phyloP scores from a whole-genome alignment of 2,797 vertebrate genomes.

The Smutsia temminckii region DNA sequence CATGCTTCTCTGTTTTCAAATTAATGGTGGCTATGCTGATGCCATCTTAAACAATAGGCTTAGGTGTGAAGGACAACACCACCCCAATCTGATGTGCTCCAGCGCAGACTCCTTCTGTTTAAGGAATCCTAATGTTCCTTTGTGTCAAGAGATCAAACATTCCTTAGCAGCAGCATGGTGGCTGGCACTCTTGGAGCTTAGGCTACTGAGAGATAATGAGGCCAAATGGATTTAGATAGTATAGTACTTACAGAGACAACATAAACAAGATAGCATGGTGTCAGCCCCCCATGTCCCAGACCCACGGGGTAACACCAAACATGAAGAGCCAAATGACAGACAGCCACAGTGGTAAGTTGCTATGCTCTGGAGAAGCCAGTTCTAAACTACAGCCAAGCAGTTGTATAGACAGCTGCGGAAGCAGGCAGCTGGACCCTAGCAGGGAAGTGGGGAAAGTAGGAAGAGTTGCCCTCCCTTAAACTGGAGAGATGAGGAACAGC shows the following conservation, averaged over 20 bases:
- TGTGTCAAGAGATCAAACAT: not conserved
- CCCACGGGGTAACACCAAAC: not conserved
- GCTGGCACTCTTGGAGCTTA: not conserved
- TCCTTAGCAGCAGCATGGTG: not conserved
- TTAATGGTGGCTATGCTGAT: not conserved
- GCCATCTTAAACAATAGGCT: not conserved
- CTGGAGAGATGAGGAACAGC: slow-evolving; percentile 24
- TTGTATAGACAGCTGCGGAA: not conserved
- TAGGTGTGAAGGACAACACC: not conserved
- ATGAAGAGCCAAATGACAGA: not conserved
- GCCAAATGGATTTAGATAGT: not conserved
- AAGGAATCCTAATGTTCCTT: not conserved
- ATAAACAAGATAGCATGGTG: not conserved
- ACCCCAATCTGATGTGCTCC: not conserved
- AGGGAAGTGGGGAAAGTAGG: not conserved
- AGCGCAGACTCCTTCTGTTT: not conserved
- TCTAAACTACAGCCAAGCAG: not conserved
- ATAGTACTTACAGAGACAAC: slow-evolving; percentile 10
- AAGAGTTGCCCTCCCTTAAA: not conserved
- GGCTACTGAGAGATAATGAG: not conserved
- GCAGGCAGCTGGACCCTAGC: not conserved
- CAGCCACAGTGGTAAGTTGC: not conserved
- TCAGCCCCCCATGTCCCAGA: not conserved
- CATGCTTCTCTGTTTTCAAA: not conserved
- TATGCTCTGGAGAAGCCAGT: not conserved